Conservation (phyloP, 2,797 vertebrate species). For the Semaprochilodus insignis region DNA sequence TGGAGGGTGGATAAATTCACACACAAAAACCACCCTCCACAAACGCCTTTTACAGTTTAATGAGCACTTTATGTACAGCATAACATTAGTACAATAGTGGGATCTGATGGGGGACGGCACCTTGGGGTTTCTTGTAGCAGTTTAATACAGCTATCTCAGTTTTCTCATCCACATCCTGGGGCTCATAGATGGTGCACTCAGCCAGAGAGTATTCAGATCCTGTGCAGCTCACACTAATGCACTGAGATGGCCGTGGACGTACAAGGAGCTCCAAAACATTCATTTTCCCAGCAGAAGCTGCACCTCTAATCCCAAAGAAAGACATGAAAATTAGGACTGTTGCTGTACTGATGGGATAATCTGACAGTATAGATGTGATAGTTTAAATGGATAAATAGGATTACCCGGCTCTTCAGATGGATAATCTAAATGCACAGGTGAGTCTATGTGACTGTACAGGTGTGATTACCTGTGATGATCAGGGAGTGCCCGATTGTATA, state of each 20-base stretch:
- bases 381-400: too few species aligned
- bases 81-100: too few species aligned
- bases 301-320: constrained; percentile 76
- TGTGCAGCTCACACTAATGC: constrained; percentile 82
- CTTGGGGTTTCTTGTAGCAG: constrained; percentile 70
- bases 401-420: too few species aligned
- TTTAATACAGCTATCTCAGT: constrained; percentile 70
- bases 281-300: constrained; percentile 20
- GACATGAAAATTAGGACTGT: background rate
- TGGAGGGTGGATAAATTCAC: too few species aligned
- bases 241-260: constrained; percentile 24
- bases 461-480: background rate
- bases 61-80: too few species aligned
- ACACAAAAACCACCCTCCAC: too few species aligned
- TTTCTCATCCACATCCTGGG: rapidly evolving
- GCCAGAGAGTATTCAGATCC: constrained; percentile 86
- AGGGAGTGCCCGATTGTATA: too few species aligned
- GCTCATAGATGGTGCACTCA: constrained; percentile 81
- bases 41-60: too few species aligned
- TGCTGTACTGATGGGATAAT: background rate
- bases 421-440: too few species aligned
- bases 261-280: rapidly evolving
- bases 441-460: background rate
- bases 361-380: too few species aligned
- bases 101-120: constrained; percentile 44